Conservation (phyloP, 2,888 invertebrate species). For the Lottia gigantea region DNA sequence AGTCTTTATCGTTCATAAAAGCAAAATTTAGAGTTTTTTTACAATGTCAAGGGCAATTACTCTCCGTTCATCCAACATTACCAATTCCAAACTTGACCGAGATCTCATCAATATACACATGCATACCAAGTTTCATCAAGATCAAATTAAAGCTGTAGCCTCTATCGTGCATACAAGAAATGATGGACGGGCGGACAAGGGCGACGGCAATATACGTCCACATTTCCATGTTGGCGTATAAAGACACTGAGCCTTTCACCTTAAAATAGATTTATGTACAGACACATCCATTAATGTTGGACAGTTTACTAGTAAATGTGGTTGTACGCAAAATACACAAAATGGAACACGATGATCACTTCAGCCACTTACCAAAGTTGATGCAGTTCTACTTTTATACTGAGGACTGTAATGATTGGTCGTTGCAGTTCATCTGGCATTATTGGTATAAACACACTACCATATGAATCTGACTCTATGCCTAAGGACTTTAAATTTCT, state of each 20-base stretch:
- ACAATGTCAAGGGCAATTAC: too few species aligned
- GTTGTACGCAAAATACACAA: background rate
- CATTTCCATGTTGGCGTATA: too few species aligned
- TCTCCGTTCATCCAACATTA: too few species aligned
- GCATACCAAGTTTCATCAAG: too few species aligned
- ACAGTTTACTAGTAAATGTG: background rate
- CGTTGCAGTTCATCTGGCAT: background rate
- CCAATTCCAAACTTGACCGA: too few species aligned
- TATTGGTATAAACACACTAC: background rate
- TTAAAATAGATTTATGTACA: background rate
- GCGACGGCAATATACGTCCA: too few species aligned
- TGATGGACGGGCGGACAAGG: too few species aligned
- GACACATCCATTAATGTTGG: background rate
- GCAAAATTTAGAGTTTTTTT: too few species aligned
- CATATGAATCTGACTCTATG: background rate
- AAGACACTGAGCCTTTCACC: background rate
- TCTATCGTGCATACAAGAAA: too few species aligned
- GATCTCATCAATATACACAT: too few species aligned
- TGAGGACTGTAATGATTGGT: conserved; percentile 2
- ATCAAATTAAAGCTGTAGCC: too few species aligned
- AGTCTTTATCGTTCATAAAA: too few species aligned
- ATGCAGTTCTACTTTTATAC: background rate
- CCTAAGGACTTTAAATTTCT: background rate
- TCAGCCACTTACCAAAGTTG: background rate
- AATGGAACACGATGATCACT: background rate